These are phyloP conservation scores for Patiria pectinifera DNA, from an alignment of 53 echinoderm and acorn worm genomes.

Conservation along the genomic window DNA sequence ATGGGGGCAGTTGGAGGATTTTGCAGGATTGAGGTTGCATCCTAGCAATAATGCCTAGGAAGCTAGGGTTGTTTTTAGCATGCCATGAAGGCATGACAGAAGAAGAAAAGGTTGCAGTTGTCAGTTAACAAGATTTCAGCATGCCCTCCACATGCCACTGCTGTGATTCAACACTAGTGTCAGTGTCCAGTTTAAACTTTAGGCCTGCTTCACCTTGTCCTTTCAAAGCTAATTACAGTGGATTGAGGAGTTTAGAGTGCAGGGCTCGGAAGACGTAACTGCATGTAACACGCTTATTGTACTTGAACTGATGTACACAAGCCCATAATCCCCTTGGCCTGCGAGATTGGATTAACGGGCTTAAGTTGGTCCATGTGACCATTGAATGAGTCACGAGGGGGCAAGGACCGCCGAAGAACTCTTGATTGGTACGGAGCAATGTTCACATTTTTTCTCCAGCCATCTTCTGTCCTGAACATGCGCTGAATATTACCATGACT, in stretches of 20 bases:
- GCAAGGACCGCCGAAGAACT: not conserved
- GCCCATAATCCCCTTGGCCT: not conserved
- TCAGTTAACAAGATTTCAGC: no score
- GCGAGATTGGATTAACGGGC: not conserved
- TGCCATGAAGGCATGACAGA: no score
- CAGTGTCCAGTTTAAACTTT: not conserved
- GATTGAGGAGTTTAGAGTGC: not conserved
- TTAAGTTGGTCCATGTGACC: not conserved
- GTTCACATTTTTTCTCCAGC: no score
- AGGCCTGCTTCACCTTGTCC: not conserved
- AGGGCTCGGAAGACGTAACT: not conserved
- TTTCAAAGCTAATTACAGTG: not conserved
- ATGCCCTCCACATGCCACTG: no score
- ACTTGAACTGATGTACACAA: not conserved
- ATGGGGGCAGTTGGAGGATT: no score
- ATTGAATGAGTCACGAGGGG: not conserved
- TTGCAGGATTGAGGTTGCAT: no score
- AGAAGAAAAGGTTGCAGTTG: no score
- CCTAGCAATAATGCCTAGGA: no score
- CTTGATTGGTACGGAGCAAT: not conserved
- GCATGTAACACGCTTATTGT: not conserved
- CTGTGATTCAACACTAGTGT: not conserved
- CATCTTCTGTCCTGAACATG: no score
- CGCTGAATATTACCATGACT: no score
- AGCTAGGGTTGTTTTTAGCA: no score